phyloP scores from a whole-genome alignment of 1,140 invertebrate genomes.

The Trissolcus basalis region DNA sequence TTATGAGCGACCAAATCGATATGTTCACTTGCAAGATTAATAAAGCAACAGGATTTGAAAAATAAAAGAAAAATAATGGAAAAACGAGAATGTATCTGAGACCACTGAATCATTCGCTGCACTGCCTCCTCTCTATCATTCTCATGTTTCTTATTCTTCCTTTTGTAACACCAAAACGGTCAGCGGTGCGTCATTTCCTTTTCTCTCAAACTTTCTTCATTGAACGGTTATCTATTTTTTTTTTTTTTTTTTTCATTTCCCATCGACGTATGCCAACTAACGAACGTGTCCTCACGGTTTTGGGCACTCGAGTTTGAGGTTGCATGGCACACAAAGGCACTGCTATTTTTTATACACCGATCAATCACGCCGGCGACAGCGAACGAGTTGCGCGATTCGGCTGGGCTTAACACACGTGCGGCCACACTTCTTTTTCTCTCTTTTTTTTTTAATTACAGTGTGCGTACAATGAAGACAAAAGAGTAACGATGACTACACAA shows the following conservation, averaged over 20 bases:
- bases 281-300: slow-evolving; percentile 5
- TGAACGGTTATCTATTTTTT: background rate
- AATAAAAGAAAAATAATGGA: background rate
- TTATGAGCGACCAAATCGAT: slow-evolving; percentile 16
- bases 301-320: too few relatives aligned
- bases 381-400: too few relatives aligned
- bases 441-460: slow-evolving; percentile 18
- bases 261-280: slow-evolving; percentile 18
- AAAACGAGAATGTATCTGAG: slow-evolving; percentile 5
- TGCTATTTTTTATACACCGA: background rate
- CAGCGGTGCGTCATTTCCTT: too few relatives aligned
- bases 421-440: slow-evolving; percentile 7
- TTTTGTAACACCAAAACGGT: too few relatives aligned
- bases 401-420: slow-evolving; percentile 1
- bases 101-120: slow-evolving; percentile 1
- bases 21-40: slow-evolving; percentile 34
- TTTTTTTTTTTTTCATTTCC: slow-evolving; percentile 7
- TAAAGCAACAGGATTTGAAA: slow-evolving; percentile 33
- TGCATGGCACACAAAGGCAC: background rate
- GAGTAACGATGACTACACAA: background rate
- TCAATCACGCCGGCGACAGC: too few relatives aligned
- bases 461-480: slow-evolving; percentile 9
- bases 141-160: too few relatives aligned
- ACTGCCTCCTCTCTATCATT: too few relatives aligned
- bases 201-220: too few relatives aligned